These are phyloP conservation scores for Zosterops borbonicus DNA, from an alignment of 2,113 vertebrate genomes.

Conservation along the genomic window DNA sequence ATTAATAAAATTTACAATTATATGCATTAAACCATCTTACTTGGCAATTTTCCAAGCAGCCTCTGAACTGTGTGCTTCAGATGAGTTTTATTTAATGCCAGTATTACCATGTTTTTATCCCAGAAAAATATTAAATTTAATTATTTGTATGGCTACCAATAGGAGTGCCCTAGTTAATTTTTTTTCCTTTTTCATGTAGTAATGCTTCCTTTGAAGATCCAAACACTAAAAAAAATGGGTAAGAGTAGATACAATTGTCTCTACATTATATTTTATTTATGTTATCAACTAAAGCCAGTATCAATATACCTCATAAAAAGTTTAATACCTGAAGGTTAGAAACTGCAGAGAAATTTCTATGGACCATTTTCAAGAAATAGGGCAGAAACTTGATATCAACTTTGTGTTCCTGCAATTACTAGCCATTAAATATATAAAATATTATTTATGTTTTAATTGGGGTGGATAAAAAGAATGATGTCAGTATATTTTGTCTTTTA, in stretches of 20 bases:
- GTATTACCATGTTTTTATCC: neutral
- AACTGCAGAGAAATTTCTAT: neutral
- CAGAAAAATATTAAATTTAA: neutral
- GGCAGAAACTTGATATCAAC: neutral
- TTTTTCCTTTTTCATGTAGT: neutral
- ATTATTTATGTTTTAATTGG: neutral
- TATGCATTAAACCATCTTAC: neutral
- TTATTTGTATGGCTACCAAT: neutral
- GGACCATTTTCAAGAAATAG: neutral
- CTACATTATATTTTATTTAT: neutral
- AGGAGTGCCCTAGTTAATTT: neutral
- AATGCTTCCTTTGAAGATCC: neutral
- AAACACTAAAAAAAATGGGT: neutral
- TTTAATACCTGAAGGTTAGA: neutral
- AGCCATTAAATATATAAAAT: neutral
- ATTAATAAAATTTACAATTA: slow-evolving; percentile 13
- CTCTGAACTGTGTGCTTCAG: neutral
- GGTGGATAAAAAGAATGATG: neutral
- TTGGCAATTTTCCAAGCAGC: neutral
- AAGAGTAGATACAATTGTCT: neutral
- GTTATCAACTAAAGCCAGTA: neutral
- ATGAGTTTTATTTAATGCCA: neutral
- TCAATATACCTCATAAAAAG: neutral
- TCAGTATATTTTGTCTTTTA: neutral
- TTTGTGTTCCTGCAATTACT: neutral